Percentiles rank a stretch among this genome's conserved stretches.
Evolutionary conservation across 1,140 invertebrate species (phyloP).

Genomic region (Sipha flava): DNA sequence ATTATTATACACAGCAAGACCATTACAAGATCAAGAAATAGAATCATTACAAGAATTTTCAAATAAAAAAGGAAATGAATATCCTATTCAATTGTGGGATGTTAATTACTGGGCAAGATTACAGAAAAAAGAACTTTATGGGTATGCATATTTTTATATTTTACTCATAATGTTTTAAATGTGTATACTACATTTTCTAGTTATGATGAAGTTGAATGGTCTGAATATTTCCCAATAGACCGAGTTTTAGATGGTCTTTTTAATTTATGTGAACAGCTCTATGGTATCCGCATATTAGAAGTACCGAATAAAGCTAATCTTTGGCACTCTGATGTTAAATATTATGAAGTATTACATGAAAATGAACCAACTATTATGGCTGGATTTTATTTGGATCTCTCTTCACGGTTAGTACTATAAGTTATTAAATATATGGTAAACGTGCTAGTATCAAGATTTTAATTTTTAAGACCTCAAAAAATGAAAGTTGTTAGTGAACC

Average conservation of each 20-base stretch:
- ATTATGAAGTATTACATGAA: conserved; percentile 71
- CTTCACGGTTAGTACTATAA: conserved; percentile 48
- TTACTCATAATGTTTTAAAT: neutral
- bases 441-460: neutral
- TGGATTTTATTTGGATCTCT: conserved; percentile 78
- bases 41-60: conserved; percentile 66
- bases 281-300: conserved; percentile 73
- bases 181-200: conserved; percentile 41
- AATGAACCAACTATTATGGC: conserved; percentile 57
- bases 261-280: conserved; percentile 62
- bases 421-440: neutral
- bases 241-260: conserved; percentile 69
- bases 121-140: conserved; percentile 42
- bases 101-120: conserved; percentile 76
- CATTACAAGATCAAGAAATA: conserved; percentile 68
- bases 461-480: conserved; percentile 16
- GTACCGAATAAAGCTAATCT: conserved; percentile 48
- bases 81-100: conserved; percentile 69
- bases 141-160: neutral
- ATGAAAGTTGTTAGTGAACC: conserved; percentile 14
- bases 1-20: conserved; percentile 50
- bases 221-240: conserved; percentile 75
- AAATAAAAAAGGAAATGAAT: conserved; percentile 58
- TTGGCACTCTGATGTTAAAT: conserved; percentile 81
- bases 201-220: conserved; percentile 60